These are phyloP conservation scores for Dolichopus griseipennis DNA, from an alignment of 2,888 invertebrate genomes.

Conservation along the genomic window DNA sequence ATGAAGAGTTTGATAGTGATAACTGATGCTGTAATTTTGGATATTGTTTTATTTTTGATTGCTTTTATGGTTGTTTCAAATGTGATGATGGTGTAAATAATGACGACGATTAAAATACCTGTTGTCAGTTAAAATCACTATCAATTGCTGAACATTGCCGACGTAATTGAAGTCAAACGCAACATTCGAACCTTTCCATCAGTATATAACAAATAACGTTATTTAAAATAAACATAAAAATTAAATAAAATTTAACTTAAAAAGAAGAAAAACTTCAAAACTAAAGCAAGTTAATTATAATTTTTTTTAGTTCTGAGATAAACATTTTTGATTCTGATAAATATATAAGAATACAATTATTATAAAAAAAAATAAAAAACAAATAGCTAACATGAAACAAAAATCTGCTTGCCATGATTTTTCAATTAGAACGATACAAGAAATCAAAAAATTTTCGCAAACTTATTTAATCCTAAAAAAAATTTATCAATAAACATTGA, in stretches of 20 bases:
- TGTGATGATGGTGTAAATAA: not conserved
- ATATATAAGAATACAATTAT: no score
- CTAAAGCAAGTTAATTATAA: no score
- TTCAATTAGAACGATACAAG: no score
- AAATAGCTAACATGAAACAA: no score
- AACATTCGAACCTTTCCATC: constrained; percentile 32
- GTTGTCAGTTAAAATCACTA: constrained; percentile 25
- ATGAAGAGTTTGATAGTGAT: not conserved
- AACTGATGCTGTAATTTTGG: not conserved
- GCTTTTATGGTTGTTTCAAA: not conserved
- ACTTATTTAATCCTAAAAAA: no score
- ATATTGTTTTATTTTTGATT: not conserved
- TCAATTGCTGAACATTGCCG: constrained; percentile 25
- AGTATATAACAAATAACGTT: constrained; percentile 18
- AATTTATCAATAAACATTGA: no score
- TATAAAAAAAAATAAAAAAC: no score
- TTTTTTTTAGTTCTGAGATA: no score
- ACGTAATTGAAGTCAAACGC: constrained; percentile 29
- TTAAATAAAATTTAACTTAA: not conserved
- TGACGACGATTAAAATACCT: not conserved
- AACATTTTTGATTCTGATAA: no score
- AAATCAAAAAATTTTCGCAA: no score
- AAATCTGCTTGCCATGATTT: no score
- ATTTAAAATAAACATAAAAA: not conserved
- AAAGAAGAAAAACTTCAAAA: no score